These are phyloP conservation scores for Dolichopus griseipennis DNA, from an alignment of 2,888 invertebrate genomes.

Conservation along the genomic window DNA sequence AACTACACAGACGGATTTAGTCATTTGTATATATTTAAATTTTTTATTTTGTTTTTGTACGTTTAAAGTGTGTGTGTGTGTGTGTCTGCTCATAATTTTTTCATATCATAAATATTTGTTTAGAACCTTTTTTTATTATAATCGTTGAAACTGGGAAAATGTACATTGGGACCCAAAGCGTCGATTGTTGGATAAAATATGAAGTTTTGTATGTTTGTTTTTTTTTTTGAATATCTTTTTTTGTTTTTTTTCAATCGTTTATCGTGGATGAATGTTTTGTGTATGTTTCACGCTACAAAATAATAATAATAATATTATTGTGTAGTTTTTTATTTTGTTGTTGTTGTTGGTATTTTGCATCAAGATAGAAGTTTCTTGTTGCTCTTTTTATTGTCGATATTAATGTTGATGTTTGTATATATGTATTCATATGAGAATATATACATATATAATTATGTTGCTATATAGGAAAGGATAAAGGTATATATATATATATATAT, in stretches of 20 bases:
- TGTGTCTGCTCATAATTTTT: background rate
- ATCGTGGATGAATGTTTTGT: background rate
- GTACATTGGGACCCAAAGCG: background rate
- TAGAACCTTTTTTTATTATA: background rate
- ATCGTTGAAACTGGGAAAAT: background rate
- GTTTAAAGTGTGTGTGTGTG: background rate
- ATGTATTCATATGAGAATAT: no score
- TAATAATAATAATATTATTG: background rate
- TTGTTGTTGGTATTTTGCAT: background rate
- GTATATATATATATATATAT: background rate
- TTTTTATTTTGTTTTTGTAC: background rate
- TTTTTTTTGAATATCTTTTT: background rate
- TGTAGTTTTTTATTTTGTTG: no score
- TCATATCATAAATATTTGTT: conserved; percentile 1
- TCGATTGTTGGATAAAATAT: background rate
- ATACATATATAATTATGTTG: no score
- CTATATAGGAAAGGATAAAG: no score
- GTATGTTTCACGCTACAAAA: background rate
- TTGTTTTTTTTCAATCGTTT: background rate
- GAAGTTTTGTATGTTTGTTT: background rate
- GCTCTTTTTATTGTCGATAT: background rate
- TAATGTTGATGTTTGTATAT: no score
- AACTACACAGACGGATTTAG: background rate
- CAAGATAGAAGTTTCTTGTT: background rate
- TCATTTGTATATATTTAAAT: background rate